phyloP scores from a whole-genome alignment of 1,140 invertebrate species.

The Brachionus angularis region DNA sequence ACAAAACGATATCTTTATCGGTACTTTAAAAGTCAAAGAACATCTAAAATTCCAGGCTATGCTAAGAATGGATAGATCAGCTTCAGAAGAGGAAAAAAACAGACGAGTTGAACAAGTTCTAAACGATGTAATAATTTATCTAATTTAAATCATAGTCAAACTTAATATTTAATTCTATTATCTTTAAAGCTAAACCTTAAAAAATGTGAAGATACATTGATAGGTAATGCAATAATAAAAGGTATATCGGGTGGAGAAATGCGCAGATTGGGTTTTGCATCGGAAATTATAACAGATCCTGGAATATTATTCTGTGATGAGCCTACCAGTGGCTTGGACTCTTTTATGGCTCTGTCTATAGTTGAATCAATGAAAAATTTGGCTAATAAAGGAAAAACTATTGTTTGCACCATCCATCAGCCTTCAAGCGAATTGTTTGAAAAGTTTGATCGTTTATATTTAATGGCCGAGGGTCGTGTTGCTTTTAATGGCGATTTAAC shows the following conservation, averaged over 20 bases:
- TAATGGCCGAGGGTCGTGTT: constrained; percentile 84
- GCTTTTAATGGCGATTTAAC: constrained; percentile 80
- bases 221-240: constrained; percentile 63
- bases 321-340: constrained; percentile 86
- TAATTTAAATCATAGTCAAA: background rate
- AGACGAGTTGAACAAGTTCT: constrained; percentile 82
- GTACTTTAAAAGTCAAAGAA: constrained; percentile 62
- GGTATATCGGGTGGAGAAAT: constrained; percentile 92
- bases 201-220: constrained; percentile 65
- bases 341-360: constrained; percentile 84
- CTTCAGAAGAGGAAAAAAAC: constrained; percentile 72
- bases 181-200: constrained; percentile 69
- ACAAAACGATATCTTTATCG: constrained; percentile 67
- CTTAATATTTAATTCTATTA: background rate
- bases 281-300: constrained; percentile 91
- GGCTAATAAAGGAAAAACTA: constrained; percentile 78
- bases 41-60: constrained; percentile 69
- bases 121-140: constrained; percentile 65
- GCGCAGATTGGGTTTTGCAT: constrained; percentile 89
- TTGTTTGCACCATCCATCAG: constrained; percentile 90
- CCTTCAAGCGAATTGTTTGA: constrained; percentile 87
- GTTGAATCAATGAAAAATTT: constrained; percentile 66
- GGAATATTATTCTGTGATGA: constrained; percentile 94
- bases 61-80: constrained; percentile 80
- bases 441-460: constrained; percentile 78